Evolutionary conservation across 2,888 invertebrate species (phyloP).

Genomic region (Oscheius sp.): DNA sequence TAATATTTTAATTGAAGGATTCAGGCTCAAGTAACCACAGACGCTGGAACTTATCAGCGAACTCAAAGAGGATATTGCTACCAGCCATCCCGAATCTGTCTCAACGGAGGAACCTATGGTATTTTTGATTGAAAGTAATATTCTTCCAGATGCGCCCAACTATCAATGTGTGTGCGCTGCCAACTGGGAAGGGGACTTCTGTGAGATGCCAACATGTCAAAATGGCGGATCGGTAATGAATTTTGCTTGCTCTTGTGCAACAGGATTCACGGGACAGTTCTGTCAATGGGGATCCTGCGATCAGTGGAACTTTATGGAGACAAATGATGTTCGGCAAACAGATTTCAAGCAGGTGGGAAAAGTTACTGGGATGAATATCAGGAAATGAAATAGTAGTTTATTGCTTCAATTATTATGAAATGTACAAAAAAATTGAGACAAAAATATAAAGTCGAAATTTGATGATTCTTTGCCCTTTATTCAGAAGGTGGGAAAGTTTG

Average conservation of each 20-base stretch:
- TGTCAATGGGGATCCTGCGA: slow-evolving; percentile 45
- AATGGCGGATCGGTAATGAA: slow-evolving; percentile 45
- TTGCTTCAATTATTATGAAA: too few relatives aligned
- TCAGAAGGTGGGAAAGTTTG: too few relatives aligned
- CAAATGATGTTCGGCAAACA: slow-evolving; percentile 46
- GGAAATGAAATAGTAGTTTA: not conserved
- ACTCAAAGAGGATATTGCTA: slow-evolving; percentile 43
- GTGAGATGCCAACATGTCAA: slow-evolving; percentile 46
- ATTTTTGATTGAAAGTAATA: not conserved
- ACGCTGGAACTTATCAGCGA: not conserved
- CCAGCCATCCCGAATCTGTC: slow-evolving; percentile 33
- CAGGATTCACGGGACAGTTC: slow-evolving; percentile 37
- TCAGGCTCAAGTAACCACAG: slow-evolving; percentile 13
- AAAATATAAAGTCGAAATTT: too few relatives aligned
- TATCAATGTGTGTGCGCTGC: slow-evolving; percentile 11
- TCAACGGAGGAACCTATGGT: slow-evolving; percentile 44
- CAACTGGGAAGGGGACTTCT: slow-evolving; percentile 33
- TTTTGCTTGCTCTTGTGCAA: slow-evolving; percentile 43
- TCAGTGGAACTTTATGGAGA: slow-evolving; percentile 49
- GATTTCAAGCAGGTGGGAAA: slow-evolving; percentile 42
- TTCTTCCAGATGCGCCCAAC: not conserved
- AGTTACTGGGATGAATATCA: too few relatives aligned
- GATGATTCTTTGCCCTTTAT: too few relatives aligned
- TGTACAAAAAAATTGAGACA: too few relatives aligned
- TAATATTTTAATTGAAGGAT: too few relatives aligned